phyloP scores from a whole-genome alignment of 2,888 invertebrate species.

The Dynastes hyllus region DNA sequence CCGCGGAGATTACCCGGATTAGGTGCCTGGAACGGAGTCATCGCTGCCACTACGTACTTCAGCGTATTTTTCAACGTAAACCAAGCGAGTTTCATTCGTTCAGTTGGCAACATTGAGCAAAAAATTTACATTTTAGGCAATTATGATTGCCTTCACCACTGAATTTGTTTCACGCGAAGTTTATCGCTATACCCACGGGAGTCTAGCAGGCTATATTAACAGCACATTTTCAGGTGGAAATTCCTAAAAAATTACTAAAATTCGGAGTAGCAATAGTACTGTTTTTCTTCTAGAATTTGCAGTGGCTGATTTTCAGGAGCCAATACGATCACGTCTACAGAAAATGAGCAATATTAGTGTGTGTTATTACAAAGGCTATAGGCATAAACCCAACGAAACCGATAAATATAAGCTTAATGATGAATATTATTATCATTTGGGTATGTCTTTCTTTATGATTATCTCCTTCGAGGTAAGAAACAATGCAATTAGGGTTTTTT shows the following conservation, averaged over 20 bases:
- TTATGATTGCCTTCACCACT: conserved; percentile 64
- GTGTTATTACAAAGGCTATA: conserved; percentile 66
- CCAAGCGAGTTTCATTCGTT: not conserved
- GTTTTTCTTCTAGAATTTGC: conserved; percentile 19
- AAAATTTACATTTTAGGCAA: conserved; percentile 60
- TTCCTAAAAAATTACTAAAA: not conserved
- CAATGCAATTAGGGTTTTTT: not conserved
- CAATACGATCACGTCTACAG: not conserved
- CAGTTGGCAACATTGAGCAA: not conserved
- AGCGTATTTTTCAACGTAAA: conserved; percentile 66
- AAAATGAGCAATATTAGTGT: conserved; percentile 29
- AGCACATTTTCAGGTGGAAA: conserved; percentile 47
- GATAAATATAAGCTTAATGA: conserved; percentile 67
- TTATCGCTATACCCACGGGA: conserved; percentile 53
- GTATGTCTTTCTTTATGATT: conserved; percentile 74
- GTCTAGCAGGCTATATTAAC: conserved; percentile 58
- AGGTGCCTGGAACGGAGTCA: conserved; percentile 64
- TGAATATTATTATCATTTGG: conserved; percentile 75
- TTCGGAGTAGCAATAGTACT: not conserved
- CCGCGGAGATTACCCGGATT: conserved; percentile 59
- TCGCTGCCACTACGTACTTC: conserved; percentile 63
- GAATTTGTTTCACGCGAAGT: conserved; percentile 61
- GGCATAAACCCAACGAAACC: conserved; percentile 56
- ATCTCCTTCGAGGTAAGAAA: conserved; percentile 74
- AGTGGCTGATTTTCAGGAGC: conserved; percentile 9